Evolutionary conservation across 2,797 vertebrate genomes (phyloP), one percentile per base, ranked within the genome.

Genomic region (Cottoperca gobio): DNA sequence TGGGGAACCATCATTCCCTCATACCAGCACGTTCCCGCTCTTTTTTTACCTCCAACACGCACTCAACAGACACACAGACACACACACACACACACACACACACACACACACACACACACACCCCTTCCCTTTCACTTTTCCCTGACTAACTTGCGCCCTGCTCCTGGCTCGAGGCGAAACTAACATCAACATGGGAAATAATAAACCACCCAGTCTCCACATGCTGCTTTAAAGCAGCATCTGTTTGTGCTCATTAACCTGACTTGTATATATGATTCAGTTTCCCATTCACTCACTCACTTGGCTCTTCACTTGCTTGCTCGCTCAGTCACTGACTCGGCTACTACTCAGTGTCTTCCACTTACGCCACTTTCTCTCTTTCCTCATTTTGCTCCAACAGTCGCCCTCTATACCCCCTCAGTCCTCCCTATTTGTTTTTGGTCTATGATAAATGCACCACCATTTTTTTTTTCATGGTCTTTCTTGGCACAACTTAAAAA

Each of bases 401-500:
- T 72, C 55, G n/a, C 62, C 19, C 28, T 63, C 33, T 28, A 8
- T 58, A 28, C 37, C 19, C 59, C 66, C 45, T 39, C 37, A 5
- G 52, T 62, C 23, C 33, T 28, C 65, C 21, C 24, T 26, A 43
- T 69, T 65, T 62, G 53, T 48, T 55, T 86, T 86, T 75, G 90
- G 84, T 91, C 77, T 85, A 70, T 86, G 78, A 72, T 89, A 90
- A 93, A 93, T 82, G 78, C 73, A 76, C 50, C 84, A 46, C 89
- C n/a, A 87, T 62, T 86, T 89, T 46, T 90, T 82, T 73, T 93
- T 94, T 93, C 85, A 66, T 93, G 94, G 79, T 86, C 78, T 84
- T 92, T 95, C 91, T 95, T 96, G 95, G 95, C 95, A 31, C n/a
- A 70, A 86, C 92, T 93, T 95, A 69, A 93, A 95, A 95, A 93